These are phyloP conservation scores for Psylliodes chrysocephalus DNA, from an alignment of 2,888 invertebrate species.

Conservation along the genomic window DNA sequence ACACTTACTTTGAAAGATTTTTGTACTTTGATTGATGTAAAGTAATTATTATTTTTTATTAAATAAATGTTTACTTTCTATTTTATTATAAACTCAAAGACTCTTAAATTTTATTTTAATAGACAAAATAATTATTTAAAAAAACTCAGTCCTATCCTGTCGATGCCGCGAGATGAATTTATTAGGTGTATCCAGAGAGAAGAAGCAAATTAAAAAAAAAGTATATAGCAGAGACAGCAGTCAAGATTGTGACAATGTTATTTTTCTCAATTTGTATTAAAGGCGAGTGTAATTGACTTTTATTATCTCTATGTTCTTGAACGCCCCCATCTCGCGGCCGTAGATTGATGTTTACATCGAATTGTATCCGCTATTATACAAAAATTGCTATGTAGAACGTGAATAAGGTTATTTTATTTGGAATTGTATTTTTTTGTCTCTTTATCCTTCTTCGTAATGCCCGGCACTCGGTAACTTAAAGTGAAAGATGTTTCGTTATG, in stretches of 20 bases:
- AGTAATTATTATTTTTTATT: no score
- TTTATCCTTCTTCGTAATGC: neutral
- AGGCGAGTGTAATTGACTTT: slow-evolving; percentile 23
- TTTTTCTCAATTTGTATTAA: slow-evolving; percentile 30
- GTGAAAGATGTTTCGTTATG: slow-evolving; percentile 2
- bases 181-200: slow-evolving; percentile 25
- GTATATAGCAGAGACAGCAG: slow-evolving; percentile 9
- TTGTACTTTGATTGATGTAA: no score
- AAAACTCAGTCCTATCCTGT: neutral
- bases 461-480: slow-evolving; percentile 11
- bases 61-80: no score
- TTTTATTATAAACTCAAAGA: no score
- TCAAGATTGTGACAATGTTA: slow-evolving; percentile 27
- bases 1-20: no score
- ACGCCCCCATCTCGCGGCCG: slow-evolving; percentile 19
- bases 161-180: slow-evolving; percentile 40
- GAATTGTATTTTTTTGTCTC: slow-evolving; percentile 2
- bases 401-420: slow-evolving; percentile 13
- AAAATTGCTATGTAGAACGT: slow-evolving; percentile 15
- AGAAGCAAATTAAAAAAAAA: slow-evolving; percentile 21
- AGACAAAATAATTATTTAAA: neutral
- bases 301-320: slow-evolving; percentile 24
- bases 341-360: slow-evolving; percentile 24
- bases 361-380: slow-evolving; percentile 17
- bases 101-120: no score